Evolutionary conservation across 2,797 vertebrate genomes (phyloP).

Genomic region (Oreortyx pictus): DNA sequence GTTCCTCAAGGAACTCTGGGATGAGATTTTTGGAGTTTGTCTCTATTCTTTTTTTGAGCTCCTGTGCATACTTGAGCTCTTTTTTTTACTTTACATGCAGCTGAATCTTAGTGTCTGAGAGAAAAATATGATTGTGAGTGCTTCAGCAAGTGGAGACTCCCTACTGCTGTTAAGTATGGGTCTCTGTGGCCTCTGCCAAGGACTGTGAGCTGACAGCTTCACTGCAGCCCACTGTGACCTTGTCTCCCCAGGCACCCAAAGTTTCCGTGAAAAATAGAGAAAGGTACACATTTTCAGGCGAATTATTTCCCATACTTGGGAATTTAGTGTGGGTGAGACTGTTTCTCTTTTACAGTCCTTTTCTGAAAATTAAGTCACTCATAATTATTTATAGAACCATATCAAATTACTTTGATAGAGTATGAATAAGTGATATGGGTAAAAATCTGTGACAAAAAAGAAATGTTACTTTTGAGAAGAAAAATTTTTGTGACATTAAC

Average conservation of each 20-base stretch:
- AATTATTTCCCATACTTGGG: conserved; percentile 24
- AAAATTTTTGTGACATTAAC: conserved; percentile 7
- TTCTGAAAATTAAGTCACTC: conserved; percentile 24
- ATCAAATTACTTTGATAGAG: not conserved
- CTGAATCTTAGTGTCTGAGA: not conserved
- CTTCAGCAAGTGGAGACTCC: not conserved
- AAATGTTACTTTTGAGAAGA: not conserved
- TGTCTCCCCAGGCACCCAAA: not conserved
- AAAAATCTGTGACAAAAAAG: not conserved
- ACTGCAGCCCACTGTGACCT: not conserved
- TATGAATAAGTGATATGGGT: not conserved
- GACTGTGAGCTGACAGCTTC: not conserved
- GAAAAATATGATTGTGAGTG: not conserved
- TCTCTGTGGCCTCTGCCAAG: not conserved
- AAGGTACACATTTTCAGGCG: not conserved
- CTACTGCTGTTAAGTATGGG: not conserved
- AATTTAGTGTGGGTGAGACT: conserved; percentile 41
- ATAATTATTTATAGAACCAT: conserved; percentile 25
- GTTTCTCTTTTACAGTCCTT: not conserved
- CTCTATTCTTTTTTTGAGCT: not conserved
- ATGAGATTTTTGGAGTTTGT: not conserved
- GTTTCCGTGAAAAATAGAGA: not conserved
- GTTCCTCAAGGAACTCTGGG: not conserved
- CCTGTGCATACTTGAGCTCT: not conserved
- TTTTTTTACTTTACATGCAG: not conserved